Evolutionary conservation across 1,140 invertebrate genomes (phyloP), one percentile per base, ranked within the genome.

Genomic region (Brachystomella parvula): DNA sequence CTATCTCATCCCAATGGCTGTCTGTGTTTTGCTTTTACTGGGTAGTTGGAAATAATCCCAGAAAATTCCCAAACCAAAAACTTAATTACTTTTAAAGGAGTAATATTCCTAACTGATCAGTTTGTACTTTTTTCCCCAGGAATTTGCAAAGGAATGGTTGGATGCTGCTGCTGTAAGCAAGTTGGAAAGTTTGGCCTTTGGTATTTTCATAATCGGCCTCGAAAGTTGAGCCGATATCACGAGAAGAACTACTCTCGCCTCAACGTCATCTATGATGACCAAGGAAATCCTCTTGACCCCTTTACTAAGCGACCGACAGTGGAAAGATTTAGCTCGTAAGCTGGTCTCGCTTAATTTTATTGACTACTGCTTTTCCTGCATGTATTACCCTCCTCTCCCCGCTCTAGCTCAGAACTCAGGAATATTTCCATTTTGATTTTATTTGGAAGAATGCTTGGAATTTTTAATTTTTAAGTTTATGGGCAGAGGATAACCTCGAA

Each of bases 401-500:
- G n/a, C n/a, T n/a, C n/a, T n/a, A n/a, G n/a, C n/a, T n/a, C n/a
- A n/a, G n/a, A n/a, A n/a, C n/a, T n/a, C n/a, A n/a, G n/a, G n/a
- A n/a, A n/a, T n/a, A n/a, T n/a, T n/a, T n/a, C n/a, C n/a, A n/a
- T n/a, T n/a, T n/a, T n/a, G n/a, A n/a, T n/a, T n/a, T n/a, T n/a
- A n/a, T n/a, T n/a, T n/a, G n/a, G n/a, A n/a, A n/a, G n/a, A n/a
- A n/a, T n/a, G n/a, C n/a, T n/a, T n/a, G n/a, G n/a, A n/a, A n/a
- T n/a, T n/a, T n/a, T n/a, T n/a, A n/a, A n/a, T n/a, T n/a, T n/a
- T n/a, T n/a, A n/a, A n/a, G n/a, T n/a, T 44, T 44, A 44, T 44
- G 39, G 39, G 26, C 65, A 67, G 47, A 67, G 56, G 30, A 12
- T 63, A 35, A 67, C 61, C n/a, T 44, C 61, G 47, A 67, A 67